Base-by-base conservation (phyloP, 2,113 vertebrate species). In the Willisornis vidua region DNA sequence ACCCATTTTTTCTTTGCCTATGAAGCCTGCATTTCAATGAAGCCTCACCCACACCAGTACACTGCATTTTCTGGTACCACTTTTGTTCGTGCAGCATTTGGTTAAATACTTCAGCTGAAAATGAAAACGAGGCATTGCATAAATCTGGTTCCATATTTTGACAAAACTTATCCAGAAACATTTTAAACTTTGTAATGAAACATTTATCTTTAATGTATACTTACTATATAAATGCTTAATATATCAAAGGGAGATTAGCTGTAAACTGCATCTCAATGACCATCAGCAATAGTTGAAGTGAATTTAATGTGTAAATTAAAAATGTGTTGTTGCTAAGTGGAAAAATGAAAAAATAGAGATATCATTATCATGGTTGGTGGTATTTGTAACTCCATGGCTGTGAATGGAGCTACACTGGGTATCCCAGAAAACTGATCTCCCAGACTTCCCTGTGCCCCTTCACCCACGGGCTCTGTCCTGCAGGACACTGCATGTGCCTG, bases 21-120 rank as follows among this genome's bases (percentile, higher is more conserved):
- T n/a, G 55, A 80, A 75, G 35, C 29, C 20, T 85, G 81, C 91
- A 91, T 96, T 89, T 94, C 90, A 91, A 94, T 59, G 39, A 85
- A 51, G 67, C 29, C 26, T 90, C 55, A 58, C 49, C 37, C 46
- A 70, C 28, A 41, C 33, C 52, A 73, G 48, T 43, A 45, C 75
- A 54, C 75, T 76, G 55, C 33, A 45, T 85, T 94, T 91, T 81
- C 89, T 92, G 52, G 58, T 76, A 39, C 45, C 0, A 1, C 41
- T 79, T 82, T 67, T 95, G n/a, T 94, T 85, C 26, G 14, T 59
- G 37, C 6, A 2, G 52, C 49, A 41, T 73, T 84, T 74, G 24
- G 7, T 92, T 79, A 82, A 89, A 80, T 45, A 49, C 51, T 82
- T 89, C 19, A 57, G 22, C 71, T 46, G 52, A 91, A 75, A 77